These are phyloP conservation scores for Nomia melanderi DNA, from an alignment of 1,140 invertebrate species.

Conservation along the genomic window DNA sequence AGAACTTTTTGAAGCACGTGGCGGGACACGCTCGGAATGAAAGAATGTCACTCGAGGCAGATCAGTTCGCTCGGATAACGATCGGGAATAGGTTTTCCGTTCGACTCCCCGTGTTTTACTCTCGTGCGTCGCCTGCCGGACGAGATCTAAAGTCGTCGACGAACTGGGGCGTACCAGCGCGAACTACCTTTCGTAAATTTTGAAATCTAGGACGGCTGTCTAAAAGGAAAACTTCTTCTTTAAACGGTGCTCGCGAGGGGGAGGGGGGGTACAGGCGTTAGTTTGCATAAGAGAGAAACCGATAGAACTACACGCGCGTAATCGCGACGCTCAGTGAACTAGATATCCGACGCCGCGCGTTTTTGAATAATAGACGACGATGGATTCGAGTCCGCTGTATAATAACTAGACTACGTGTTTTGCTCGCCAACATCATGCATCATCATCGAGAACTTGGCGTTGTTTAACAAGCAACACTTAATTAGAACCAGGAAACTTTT, in stretches of 20 bases:
- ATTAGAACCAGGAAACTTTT: no score
- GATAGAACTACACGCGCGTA: neutral
- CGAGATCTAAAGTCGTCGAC: constrained; percentile 34
- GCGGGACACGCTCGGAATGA: neutral
- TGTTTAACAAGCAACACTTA: no score
- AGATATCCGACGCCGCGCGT: neutral
- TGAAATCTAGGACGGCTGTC: constrained; percentile 46
- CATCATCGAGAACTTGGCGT: no score
- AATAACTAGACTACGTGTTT: no score
- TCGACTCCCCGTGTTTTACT: neutral
- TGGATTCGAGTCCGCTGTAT: no score
- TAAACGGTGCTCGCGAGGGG: neutral
- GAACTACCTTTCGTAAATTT: constrained; percentile 49
- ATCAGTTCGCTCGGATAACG: neutral
- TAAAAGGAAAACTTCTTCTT: constrained; percentile 44
- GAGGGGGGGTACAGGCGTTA: neutral
- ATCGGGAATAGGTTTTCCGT: neutral
- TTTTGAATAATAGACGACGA: no score
- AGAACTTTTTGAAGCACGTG: neutral
- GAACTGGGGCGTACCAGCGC: constrained; percentile 41
- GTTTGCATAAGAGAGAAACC: constrained; percentile 37
- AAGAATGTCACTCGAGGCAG: constrained; percentile 11
- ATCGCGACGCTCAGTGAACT: constrained; percentile 5
- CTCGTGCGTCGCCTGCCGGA: neutral
- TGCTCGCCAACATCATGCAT: no score